These are phyloP conservation scores for Apteryx owenii DNA, from an alignment of 2,113 vertebrate species.

Conservation along the genomic window DNA sequence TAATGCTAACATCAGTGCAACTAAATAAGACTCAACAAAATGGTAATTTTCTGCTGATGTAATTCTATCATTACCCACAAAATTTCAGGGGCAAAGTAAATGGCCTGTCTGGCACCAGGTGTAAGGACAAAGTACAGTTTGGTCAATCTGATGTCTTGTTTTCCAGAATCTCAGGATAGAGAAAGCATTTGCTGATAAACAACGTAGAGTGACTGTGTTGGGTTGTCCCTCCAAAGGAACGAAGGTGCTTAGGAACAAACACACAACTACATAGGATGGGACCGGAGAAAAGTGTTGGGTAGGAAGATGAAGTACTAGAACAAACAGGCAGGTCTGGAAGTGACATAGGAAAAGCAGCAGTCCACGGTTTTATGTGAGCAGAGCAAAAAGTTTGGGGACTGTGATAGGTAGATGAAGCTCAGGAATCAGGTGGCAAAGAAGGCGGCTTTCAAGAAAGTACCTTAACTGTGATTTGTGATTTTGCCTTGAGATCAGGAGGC, in stretches of 20 bases:
- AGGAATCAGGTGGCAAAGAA: not conserved
- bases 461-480: not conserved
- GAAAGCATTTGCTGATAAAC: not conserved
- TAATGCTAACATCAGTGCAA: not conserved
- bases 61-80: not conserved
- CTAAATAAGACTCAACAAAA: not conserved
- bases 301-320: not conserved
- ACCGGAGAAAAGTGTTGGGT: not conserved
- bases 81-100: not conserved
- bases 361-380: not conserved
- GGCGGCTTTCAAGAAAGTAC: not conserved
- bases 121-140: not conserved
- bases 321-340: not conserved
- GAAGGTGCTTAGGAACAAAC: not conserved
- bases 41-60: not conserved
- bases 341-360: not conserved
- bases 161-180: not conserved
- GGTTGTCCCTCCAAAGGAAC: not conserved
- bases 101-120: not conserved
- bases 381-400: not conserved
- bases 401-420: not conserved
- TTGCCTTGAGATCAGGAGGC: not conserved
- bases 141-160: not conserved
- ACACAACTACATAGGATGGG: not conserved
- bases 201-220: not conserved